These are phyloP conservation scores for Mizuhopecten yessoensis DNA, from an alignment of 1,140 invertebrate species.

Conservation along the genomic window DNA sequence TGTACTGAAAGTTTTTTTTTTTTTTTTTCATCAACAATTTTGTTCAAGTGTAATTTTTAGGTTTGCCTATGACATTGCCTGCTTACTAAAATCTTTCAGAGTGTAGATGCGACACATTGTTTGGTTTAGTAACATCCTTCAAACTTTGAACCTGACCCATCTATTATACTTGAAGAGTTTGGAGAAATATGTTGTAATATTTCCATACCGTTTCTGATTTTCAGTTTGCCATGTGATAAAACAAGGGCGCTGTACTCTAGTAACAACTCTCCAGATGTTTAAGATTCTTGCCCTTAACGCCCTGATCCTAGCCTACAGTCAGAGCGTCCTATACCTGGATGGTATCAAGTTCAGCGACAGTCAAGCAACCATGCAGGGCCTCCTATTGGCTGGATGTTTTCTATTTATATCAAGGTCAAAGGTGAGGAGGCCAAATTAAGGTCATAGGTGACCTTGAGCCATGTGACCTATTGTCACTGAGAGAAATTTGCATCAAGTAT, in stretches of 20 bases:
- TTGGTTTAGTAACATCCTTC: no score
- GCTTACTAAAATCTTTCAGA: no score
- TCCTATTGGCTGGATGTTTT: constrained; percentile 97
- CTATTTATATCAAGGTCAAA: constrained; percentile 99
- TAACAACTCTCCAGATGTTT: constrained; percentile 99
- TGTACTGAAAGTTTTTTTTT: no score
- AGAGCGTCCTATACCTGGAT: constrained; percentile 98
- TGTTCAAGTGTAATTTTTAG: no score
- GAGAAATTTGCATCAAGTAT: no score
- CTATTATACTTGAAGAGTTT: neutral
- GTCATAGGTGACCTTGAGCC: neutral
- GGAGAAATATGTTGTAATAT: neutral
- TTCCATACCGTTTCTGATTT: constrained; percentile 66
- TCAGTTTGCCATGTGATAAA: constrained; percentile 99
- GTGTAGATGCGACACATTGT: no score
- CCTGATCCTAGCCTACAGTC: constrained; percentile 98
- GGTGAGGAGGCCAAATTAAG: constrained; percentile 84
- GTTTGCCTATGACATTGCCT: no score
- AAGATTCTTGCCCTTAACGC: constrained; percentile 99
- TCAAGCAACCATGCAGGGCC: constrained; percentile 96
- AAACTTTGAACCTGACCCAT: no score
- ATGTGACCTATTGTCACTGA: no score
- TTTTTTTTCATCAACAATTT: no score
- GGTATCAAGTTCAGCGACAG: constrained; percentile 99
- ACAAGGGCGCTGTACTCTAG: constrained; percentile 98